Percentiles rank a stretch among this genome's conserved stretches.
phyloP scores from a whole-genome alignment of 2,113 vertebrate genomes.

The Crotalus horridus region DNA sequence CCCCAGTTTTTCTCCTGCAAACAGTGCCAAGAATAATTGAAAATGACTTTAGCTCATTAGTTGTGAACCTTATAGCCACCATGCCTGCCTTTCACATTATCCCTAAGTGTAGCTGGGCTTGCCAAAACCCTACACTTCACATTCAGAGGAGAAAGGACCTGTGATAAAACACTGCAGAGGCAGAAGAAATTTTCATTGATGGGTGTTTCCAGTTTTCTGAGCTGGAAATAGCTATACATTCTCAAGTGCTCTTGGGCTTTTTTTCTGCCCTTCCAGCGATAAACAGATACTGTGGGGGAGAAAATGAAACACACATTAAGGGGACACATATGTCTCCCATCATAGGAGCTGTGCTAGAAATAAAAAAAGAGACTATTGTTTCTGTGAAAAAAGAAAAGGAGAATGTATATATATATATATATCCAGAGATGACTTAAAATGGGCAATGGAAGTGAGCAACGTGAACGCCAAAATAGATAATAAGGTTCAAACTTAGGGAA shows the following conservation, averaged over 20 bases:
- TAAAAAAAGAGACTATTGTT: not conserved
- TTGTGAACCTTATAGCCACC: fast-evolving
- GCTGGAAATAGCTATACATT: conserved; percentile 35
- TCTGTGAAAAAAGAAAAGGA: not conserved
- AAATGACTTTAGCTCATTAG: conserved; percentile 29
- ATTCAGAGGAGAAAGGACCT: conserved; percentile 28
- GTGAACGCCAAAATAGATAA: too few relatives aligned
- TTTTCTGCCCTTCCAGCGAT: not conserved
- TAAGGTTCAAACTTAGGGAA: not conserved
- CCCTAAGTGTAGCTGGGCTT: not conserved
- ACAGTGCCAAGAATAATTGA: conserved; percentile 38
- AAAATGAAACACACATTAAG: not conserved
- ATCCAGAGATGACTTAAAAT: not conserved
- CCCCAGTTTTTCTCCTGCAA: conserved; percentile 8
- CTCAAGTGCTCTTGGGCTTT: conserved; percentile 28
- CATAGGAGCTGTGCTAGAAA: not conserved
- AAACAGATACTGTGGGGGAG: not conserved
- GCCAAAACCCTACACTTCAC: not conserved
- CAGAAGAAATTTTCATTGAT: conserved; percentile 51
- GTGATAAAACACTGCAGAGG: conserved; percentile 51
- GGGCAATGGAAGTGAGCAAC: not conserved
- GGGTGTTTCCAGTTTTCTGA: conserved; percentile 61
- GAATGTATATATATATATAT: too few relatives aligned
- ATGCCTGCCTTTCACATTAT: conserved; percentile 54
- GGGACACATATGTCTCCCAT: not conserved